These are phyloP conservation scores for Gambelia wislizenii DNA, from an alignment of 2,797 vertebrate genomes.

Conservation along the genomic window DNA sequence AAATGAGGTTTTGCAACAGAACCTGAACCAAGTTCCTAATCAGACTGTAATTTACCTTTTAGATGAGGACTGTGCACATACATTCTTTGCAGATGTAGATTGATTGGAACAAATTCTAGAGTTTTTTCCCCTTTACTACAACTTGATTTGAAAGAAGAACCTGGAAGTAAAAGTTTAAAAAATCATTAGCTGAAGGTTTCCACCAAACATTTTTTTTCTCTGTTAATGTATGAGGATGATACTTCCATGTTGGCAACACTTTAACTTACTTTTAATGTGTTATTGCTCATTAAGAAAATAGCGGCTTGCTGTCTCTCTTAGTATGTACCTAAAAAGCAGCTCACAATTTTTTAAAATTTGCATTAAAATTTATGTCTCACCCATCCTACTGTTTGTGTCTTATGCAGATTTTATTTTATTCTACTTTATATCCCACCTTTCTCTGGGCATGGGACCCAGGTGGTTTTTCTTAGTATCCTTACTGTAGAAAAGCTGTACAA, in stretches of 20 bases:
- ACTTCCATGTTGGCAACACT: conserved; percentile 27
- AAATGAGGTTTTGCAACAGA: neutral
- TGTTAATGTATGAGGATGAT: conserved; percentile 31
- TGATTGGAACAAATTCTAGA: conserved; percentile 96
- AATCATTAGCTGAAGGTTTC: conserved; percentile 51
- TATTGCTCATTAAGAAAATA: conserved; percentile 54
- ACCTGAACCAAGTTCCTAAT: conserved; percentile 4
- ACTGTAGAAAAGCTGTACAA: conserved; percentile 47
- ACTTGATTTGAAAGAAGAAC: conserved; percentile 95
- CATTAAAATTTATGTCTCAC: conserved; percentile 52
- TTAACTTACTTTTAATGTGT: conserved; percentile 58
- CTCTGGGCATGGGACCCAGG: too few relatives aligned
- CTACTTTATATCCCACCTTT: too few relatives aligned
- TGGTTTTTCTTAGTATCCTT: conserved; percentile 15
- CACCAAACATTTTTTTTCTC: conserved; percentile 51
- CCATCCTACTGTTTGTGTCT: neutral
- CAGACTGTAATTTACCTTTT: conserved; percentile 84
- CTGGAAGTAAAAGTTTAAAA: conserved; percentile 75
- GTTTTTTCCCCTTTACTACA: conserved; percentile 97
- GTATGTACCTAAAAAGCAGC: conserved; percentile 53
- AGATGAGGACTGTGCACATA: conserved; percentile 90
- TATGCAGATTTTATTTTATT: too few relatives aligned
- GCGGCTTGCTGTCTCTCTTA: conserved; percentile 61
- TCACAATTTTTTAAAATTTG: conserved; percentile 66
- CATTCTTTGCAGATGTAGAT: conserved; percentile 97